Base-by-base conservation (phyloP, 1,140 invertebrate genomes). In the Macrotrachela quadricornifera region DNA sequence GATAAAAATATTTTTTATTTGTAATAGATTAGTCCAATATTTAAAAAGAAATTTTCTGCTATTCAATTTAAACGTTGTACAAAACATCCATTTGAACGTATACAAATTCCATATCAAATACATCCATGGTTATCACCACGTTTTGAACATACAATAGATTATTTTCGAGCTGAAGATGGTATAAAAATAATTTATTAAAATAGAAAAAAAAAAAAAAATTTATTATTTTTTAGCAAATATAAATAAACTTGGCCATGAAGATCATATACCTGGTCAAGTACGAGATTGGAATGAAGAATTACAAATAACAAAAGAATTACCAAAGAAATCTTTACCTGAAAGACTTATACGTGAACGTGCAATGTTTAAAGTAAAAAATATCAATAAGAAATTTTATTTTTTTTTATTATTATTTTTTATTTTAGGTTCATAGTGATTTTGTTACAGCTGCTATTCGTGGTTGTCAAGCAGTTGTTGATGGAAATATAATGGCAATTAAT, bases 201-300 rank as follows among this genome's bases (percentile, higher is more conserved):
- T 48, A 1, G 50, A n/a, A n/a, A n/a, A n/a, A n/a, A n/a, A n/a
- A n/a, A n/a, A n/a, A n/a, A n/a, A n/a, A n/a, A n/a, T n/a, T 16
- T 47, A 0, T 46, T 44, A 13, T 21, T 13, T 47, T 48, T 36
- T 21, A 48, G n/a, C 1, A 50, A 36, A 40, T 10, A 39, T 46
- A 30, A 15, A 13, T 30, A 15, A 15, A 42, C 12, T 10, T 46
- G 10, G 12, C 15, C 48, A 96, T 65, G 92, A 99, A 69, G 92
- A 97, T 69, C 88, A 96, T 64, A 94, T 99, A 57, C 92, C 94
- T 4, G 91, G 91, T 0, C 92, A 97, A 70, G 95, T 90, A 0
- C 75, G 94, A 51, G 92, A 99, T 64, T 99, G 94, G 94, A 99
- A 99, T 68, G 94, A 99, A 70, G 94, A 99, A 71, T 70, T 97